Conservation (phyloP, 2,888 invertebrate species). For the Sphecodes monilicornis region DNA sequence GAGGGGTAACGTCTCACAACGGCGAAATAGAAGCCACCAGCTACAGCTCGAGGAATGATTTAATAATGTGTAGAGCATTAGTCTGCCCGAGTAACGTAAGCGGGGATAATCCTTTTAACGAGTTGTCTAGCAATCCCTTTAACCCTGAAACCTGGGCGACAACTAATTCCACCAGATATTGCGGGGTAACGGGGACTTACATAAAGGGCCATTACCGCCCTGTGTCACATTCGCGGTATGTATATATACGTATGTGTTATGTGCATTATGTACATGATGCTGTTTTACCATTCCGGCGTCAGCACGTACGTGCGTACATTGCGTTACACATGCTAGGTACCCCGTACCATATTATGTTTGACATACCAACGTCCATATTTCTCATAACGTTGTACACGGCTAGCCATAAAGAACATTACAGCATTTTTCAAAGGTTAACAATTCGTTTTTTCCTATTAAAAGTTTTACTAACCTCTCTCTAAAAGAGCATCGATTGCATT, state of each 20-base stretch:
- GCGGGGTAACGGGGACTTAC: constrained; percentile 57
- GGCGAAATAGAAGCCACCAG: constrained; percentile 48
- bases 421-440: not conserved
- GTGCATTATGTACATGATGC: not conserved
- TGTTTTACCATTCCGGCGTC: constrained; percentile 7
- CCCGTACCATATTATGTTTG: not conserved
- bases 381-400: not conserved
- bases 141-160: constrained; percentile 79
- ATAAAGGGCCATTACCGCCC: constrained; percentile 43
- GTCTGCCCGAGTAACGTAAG: constrained; percentile 77
- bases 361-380: not conserved
- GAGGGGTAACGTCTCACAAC: constrained; percentile 56
- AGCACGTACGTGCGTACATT: too few relatives aligned
- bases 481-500: too few relatives aligned
- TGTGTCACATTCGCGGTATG: constrained; percentile 29
- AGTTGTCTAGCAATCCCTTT: constrained; percentile 82
- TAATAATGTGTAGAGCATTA: constrained; percentile 82
- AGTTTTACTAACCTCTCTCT: too few relatives aligned
- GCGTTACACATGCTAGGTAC: not conserved
- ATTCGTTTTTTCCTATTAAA: too few relatives aligned
- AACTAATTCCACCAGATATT: constrained; percentile 81
- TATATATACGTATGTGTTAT: too few relatives aligned
- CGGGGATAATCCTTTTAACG: constrained; percentile 83
- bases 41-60: constrained; percentile 78
- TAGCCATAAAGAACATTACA: not conserved